Base-by-base conservation (phyloP, 2,113 vertebrate species). In the Alethe castanea region DNA sequence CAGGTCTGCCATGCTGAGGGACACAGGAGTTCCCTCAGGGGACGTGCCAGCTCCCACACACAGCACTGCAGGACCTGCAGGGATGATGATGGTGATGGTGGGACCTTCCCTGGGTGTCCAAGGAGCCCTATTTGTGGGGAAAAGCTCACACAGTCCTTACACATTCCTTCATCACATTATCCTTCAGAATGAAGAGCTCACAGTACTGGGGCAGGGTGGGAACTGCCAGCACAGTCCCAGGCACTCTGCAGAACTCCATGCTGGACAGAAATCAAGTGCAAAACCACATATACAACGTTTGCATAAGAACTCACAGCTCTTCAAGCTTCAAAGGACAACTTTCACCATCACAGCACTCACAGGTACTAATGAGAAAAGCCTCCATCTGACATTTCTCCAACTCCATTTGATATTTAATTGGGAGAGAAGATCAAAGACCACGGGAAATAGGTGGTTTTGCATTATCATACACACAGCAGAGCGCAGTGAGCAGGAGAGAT, bases 11-110 rank as follows among this genome's bases (percentile, higher is more conserved):
- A 19, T 0, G 3, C 59, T 7, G 28, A 25, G 22, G 36, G 28
- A 24, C 2, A 2, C 17, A 14, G 11, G 45, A 40, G 17, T 6
- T 19, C 40, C 77, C 53, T 2, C 0, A 48, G 52, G 67, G 1
- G 1, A 42, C 29, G 20, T 1, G 4, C 2, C 2, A 35, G n/a
- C 4, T 62, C 64, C 19, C 66, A 53, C 23, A 20, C 36, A 14
- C 35, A 29, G 48, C 0, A 0, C 33, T 6, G 8, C 0, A 0
- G 16, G 16, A 59, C 38, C 50, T 22, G 54, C 3, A 9, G 25
- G 17, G 70, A 73, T 10, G 9, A 31, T 29, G 38, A 22, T 12
- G 9, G 19, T 12, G 9, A 29, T 31, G 19, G 28, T 0, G 1
- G 53, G 7, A 56, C 54, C 59, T 44, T 35, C 31, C 53, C 19